Evolutionary conservation across 1,140 invertebrate species (phyloP).

Genomic region (Euura lappo): DNA sequence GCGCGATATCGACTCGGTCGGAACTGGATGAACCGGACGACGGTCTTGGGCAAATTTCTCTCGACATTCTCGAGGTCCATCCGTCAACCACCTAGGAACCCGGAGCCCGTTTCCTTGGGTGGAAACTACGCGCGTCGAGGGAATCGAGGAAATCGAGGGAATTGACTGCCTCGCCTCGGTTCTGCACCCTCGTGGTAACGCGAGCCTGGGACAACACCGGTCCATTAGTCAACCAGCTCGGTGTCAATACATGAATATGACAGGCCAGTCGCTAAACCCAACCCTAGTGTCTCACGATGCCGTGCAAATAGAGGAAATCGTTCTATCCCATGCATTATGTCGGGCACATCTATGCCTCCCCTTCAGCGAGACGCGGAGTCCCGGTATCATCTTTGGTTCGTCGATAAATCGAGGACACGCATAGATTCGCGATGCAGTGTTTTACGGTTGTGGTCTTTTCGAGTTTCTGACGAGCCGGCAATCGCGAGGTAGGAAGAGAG

Average conservation of each 20-base stretch:
- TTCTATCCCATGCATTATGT: not conserved
- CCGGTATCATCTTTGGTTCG: not conserved
- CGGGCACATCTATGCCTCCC: no score
- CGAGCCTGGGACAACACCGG: slow-evolving; percentile 58
- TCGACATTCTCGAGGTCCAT: not conserved
- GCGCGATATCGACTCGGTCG: not conserved
- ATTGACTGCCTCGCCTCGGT: slow-evolving; percentile 36
- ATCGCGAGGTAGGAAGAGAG: not conserved
- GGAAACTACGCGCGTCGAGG: slow-evolving; percentile 12
- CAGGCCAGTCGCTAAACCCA: slow-evolving; percentile 37
- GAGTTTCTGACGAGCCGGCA: no score
- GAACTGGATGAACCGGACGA: no score
- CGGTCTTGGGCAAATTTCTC: not conserved
- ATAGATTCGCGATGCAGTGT: no score
- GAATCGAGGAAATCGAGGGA: slow-evolving; percentile 42
- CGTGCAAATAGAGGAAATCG: slow-evolving; percentile 7
- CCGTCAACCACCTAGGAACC: not conserved
- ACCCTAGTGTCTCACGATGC: slow-evolving; percentile 33
- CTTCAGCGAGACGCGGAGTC: no score
- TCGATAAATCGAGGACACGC: no score
- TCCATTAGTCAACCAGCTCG: slow-evolving; percentile 61
- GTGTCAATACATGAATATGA: slow-evolving; percentile 62
- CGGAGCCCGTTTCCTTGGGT: not conserved
- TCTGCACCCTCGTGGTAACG: slow-evolving; percentile 51
- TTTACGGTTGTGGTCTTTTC: no score